phyloP scores from a whole-genome alignment of 1,140 invertebrate species.

The Achatina immaculata region DNA sequence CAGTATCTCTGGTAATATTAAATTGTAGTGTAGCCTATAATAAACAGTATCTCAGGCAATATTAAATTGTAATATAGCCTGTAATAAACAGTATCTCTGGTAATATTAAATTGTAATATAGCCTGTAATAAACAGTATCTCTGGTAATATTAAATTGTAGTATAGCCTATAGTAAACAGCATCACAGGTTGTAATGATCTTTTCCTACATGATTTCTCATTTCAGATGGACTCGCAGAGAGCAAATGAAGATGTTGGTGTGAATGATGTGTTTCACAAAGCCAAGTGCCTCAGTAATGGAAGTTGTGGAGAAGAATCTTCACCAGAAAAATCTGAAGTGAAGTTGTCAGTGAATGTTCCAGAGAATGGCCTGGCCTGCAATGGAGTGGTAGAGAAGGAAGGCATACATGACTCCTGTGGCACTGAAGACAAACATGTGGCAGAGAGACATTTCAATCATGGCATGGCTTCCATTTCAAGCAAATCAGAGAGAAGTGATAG shows the following conservation, averaged over 20 bases:
- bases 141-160: too few relatives aligned
- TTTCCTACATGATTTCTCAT: too few relatives aligned
- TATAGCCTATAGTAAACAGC: too few relatives aligned
- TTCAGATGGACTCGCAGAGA: background rate
- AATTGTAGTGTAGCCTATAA: too few relatives aligned
- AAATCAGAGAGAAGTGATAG: background rate
- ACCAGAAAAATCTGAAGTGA: background rate
- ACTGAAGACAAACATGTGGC: too few relatives aligned
- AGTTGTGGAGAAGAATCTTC: background rate
- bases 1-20: too few relatives aligned
- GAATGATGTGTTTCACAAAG: background rate
- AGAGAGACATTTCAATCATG: background rate
- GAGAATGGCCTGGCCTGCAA: conserved; percentile 9
- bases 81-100: too few relatives aligned
- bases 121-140: too few relatives aligned
- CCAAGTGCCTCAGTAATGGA: background rate
- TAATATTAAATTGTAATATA: too few relatives aligned
- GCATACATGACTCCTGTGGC: background rate
- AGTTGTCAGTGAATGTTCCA: background rate
- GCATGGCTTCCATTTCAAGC: background rate
- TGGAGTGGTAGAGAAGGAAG: background rate
- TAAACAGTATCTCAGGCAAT: too few relatives aligned
- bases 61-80: too few relatives aligned
- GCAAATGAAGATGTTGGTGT: background rate
- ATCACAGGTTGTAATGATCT: too few relatives aligned